Conservation (phyloP, 2,113 vertebrate species). For the Ageneiosus marmoratus region DNA sequence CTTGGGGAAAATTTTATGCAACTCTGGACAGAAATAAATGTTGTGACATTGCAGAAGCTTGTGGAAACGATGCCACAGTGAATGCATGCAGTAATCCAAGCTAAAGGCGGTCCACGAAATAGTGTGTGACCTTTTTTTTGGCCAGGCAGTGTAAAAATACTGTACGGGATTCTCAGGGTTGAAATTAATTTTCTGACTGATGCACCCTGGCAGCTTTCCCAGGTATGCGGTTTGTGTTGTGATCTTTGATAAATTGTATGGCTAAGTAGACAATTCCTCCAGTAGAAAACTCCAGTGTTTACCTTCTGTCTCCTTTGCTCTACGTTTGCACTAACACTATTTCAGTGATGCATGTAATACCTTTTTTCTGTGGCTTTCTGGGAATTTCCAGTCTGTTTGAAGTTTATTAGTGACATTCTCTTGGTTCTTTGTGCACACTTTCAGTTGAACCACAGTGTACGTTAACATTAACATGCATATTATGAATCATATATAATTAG, state of each 20-base stretch:
- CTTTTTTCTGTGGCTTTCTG: background rate
- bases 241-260: background rate
- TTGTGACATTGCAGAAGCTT: too few species aligned
- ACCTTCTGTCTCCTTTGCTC: background rate
- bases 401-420: background rate
- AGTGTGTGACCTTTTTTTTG: too few species aligned
- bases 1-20: too few species aligned
- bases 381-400: background rate
- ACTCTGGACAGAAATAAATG: too few species aligned
- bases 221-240: constrained; percentile 12
- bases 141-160: too few species aligned
- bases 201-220: background rate
- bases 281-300: constrained; percentile 3
- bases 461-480: constrained; percentile 15
- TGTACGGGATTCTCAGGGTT: background rate
- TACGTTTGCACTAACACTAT: background rate
- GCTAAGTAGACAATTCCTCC: background rate
- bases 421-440: background rate
- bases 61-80: too few species aligned
- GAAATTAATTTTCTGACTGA: background rate
- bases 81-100: too few species aligned
- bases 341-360: background rate
- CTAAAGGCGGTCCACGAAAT: too few species aligned
- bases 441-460: background rate
- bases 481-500: constrained; percentile 17